These are phyloP conservation scores for Cetoscarus ocellatus DNA, from an alignment of 2,797 vertebrate species.

Conservation along the genomic window DNA sequence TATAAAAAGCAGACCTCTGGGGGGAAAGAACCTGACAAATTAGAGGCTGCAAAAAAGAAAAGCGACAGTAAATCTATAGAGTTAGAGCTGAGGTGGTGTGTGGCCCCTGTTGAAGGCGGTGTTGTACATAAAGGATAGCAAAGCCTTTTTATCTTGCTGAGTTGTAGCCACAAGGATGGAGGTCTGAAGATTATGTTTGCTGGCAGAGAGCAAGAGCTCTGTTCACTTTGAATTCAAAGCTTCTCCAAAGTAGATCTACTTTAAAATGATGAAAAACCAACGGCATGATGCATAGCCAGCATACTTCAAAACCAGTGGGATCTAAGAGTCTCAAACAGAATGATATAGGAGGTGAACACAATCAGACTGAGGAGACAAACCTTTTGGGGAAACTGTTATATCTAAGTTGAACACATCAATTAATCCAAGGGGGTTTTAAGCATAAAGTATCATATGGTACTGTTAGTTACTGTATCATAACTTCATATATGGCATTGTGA, in stretches of 20 bases:
- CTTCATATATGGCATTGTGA: too few species aligned
- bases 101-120: slow-evolving; percentile 58
- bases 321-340: slow-evolving; percentile 10
- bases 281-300: slow-evolving; percentile 22
- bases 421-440: slow-evolving; percentile 1
- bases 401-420: slow-evolving; percentile 17
- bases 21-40: slow-evolving; percentile 62
- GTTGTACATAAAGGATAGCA: slow-evolving; percentile 63
- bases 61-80: slow-evolving; percentile 70
- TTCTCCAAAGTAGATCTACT: slow-evolving; percentile 46
- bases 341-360: slow-evolving; percentile 18
- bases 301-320: slow-evolving; percentile 19
- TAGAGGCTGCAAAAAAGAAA: slow-evolving; percentile 57
- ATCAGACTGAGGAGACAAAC: slow-evolving; percentile 11
- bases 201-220: slow-evolving; percentile 31
- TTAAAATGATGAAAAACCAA: slow-evolving; percentile 36
- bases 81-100: slow-evolving; percentile 52
- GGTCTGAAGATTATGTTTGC: slow-evolving; percentile 55
- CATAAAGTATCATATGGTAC: too few species aligned
- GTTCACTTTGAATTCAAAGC: slow-evolving; percentile 49
- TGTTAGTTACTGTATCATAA: too few species aligned
- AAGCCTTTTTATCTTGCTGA: slow-evolving; percentile 64
- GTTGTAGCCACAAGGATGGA: slow-evolving; percentile 48
- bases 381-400: slow-evolving; percentile 17
- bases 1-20: slow-evolving; percentile 51